phyloP scores from a whole-genome alignment of 2,113 vertebrate species.

The Porphyrio hochstetteri region DNA sequence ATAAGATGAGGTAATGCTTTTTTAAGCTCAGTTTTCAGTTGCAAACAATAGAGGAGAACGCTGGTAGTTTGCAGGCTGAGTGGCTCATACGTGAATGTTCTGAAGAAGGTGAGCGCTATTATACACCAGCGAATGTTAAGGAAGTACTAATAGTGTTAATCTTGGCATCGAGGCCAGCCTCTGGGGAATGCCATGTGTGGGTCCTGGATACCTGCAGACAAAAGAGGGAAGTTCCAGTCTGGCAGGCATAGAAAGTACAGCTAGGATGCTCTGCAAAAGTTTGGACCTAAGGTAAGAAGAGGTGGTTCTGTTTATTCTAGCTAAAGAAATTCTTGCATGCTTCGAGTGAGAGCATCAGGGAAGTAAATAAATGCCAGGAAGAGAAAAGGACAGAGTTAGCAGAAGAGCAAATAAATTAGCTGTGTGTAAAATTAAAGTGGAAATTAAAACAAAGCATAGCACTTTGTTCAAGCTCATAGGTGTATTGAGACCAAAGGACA shows the following conservation, averaged over 20 bases:
- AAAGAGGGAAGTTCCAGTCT: neutral
- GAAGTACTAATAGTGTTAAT: conserved; percentile 3
- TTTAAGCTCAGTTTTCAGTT: conserved; percentile 1
- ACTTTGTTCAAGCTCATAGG: neutral
- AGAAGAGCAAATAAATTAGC: neutral
- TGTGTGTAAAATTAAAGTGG: neutral
- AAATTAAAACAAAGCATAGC: neutral
- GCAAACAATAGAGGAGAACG: neutral
- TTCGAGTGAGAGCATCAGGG: neutral
- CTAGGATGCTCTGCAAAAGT: neutral
- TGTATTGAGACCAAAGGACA: neutral
- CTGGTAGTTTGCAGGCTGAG: neutral
- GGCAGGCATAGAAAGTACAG: neutral
- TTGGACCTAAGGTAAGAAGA: neutral
- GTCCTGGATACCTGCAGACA: neutral
- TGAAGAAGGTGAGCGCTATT: neutral
- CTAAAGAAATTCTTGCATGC: neutral
- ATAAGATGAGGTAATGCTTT: neutral
- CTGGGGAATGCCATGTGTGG: neutral
- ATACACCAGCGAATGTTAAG: neutral
- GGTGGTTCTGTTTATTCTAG: neutral
- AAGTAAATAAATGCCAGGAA: neutral
- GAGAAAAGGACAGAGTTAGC: neutral
- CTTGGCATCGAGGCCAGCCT: neutral
- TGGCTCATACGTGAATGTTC: neutral